Base-by-base conservation (phyloP, 2,113 vertebrate genomes). In the Equus przewalskii region DNA sequence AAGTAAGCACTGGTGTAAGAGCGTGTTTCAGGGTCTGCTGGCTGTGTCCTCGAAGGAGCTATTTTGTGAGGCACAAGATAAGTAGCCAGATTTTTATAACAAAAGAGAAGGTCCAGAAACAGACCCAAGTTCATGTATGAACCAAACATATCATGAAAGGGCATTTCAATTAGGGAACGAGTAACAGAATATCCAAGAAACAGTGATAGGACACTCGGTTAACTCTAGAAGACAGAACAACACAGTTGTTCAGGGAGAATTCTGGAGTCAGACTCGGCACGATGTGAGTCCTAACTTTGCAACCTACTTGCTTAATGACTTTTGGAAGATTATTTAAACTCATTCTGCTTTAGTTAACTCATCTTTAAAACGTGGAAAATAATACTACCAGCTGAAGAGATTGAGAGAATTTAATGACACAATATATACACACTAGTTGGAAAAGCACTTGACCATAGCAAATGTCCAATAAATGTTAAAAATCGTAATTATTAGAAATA, bases 11-110 rank as follows among this genome's bases (percentile, higher is more conserved):
- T 36, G 46, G 13, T 46, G 54, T 9, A 54, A 54, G 41, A 36
- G 11, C 0, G 1, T 46, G 28, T 13, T 22, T 62, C 44, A 64
- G 21, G 16, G 5, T 44, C 1, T 28, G 5, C 16, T 22, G 15
- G 79, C 26, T 69, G 1, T 13, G 75, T 1, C 28, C 54, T 73
- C 0, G 0, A n/a, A 73, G 28, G 9, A 24, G 21, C 4, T 84
- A 16, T 22, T 79, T 87, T 41, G 3, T 22, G 56, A 90, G 46
- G 7, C 4, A 72, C 41, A 73, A 75, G 22, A 9, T 30, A 60
- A 78, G 1, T n/a, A 82, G 2, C 16, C 16, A 88, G n/a, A 70
- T 44, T 33, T 78, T 19, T 65, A 4, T 51, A 65, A 76, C 7
- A 64, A 6, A 54, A 70, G 19, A 96, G 14, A 87, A 86, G 8